Evolutionary conservation across 2,113 vertebrate species (phyloP), one percentile per base, ranked within the genome.

Genomic region (Cavia porcellus): DNA sequence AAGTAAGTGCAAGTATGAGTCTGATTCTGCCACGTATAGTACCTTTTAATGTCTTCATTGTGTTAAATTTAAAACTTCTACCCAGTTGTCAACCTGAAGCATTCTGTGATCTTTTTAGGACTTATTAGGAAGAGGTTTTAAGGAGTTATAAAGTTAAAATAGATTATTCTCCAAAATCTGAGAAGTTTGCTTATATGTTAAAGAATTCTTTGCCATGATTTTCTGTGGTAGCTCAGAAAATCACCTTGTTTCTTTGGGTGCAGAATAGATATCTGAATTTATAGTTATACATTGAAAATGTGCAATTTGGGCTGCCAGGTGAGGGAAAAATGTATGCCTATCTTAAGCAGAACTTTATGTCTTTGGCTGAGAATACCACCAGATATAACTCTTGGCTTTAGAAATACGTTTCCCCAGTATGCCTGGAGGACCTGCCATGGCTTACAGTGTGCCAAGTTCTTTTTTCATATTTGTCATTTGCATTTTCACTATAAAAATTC

Each of bases 1-100:
- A 98, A 32, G 93, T 98, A 97, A 64, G 19, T 97, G 57, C 13
- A 68, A 59, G 35, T 68, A 81, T 97, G 38, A 95, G 52, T 93
- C 15, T 96, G 64, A 57, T 94, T 89, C 66, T 95, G n/a, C 47
- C 15, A 92, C 80, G 92, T 86, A 38, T 57, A 70, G 70, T 93
- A 30, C 74, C 11, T 8, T 79, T 72, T 52, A 77, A 28, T 5
- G 13, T 84, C 47, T 92, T 91, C 10, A 52, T 75, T 93, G 8
- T 88, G 66, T 82, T 97, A 96, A 88, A 87, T 88, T 90, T 7
- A 95, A 68, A 66, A 50, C 17, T 86, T 90, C 45, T 82, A 66
- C 3, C 22, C 89, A 92, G 32, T 68, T 87, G 86, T 47, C n/a
- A 87, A 47, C 17, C 89, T 22, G 52, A 93, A 87, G 28, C 7